Conservation (phyloP, 2,113 vertebrate genomes). For the Megalops atlanticus region DNA sequence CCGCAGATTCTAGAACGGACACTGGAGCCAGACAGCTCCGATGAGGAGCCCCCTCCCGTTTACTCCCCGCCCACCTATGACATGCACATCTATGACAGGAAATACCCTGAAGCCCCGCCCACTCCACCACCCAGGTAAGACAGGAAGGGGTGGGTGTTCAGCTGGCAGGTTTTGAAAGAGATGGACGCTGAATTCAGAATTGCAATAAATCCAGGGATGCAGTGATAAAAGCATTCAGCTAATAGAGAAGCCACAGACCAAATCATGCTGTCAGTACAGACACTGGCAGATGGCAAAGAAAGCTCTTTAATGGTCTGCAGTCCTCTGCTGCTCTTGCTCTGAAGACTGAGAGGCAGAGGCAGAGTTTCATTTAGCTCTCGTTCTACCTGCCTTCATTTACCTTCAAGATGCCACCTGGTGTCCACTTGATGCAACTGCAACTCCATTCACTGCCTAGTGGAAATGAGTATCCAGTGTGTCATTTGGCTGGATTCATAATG, state of each 20-base stretch:
- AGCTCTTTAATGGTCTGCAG: background rate
- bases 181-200: background rate
- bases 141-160: background rate
- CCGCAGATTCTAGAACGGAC: constrained; percentile 89
- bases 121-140: constrained; percentile 83
- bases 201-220: background rate
- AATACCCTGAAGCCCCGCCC: constrained; percentile 74
- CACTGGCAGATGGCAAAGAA: background rate
- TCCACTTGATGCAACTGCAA: constrained; percentile 32
- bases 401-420: constrained; percentile 40
- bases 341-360: background rate
- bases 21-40: constrained; percentile 92
- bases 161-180: background rate
- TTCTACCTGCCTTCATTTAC: background rate
- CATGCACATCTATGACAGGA: constrained; percentile 81
- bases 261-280: background rate
- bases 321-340: background rate
- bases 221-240: background rate
- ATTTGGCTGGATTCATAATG: background rate
- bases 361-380: background rate
- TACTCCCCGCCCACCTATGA: constrained; percentile 93
- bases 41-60: constrained; percentile 93
- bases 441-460: background rate
- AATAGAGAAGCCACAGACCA: too few relatives aligned
- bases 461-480: background rate